These are phyloP conservation scores for Uropetala carovei DNA, from an alignment of 2,888 invertebrate species.

Conservation along the genomic window DNA sequence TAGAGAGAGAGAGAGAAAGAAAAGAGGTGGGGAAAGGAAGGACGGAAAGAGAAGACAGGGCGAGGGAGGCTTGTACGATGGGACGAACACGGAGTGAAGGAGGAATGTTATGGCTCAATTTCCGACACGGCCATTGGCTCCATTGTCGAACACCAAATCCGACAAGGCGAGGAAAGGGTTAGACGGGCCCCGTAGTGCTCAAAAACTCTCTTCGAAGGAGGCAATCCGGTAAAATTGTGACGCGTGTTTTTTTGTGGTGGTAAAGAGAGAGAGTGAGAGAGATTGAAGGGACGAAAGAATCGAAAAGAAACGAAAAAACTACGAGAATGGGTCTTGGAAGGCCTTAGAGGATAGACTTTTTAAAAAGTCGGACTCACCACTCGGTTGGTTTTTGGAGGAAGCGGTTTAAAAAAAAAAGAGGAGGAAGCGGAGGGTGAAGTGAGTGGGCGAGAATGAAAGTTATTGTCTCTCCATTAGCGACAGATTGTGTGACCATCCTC, in stretches of 20 bases:
- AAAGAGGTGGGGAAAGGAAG: neutral
- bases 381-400: no score
- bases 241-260: neutral
- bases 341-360: no score
- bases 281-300: neutral
- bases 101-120: conserved; percentile 53
- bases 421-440: no score
- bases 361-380: no score
- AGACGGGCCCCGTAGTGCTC: neutral
- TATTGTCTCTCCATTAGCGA: no score
- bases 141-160: conserved; percentile 10
- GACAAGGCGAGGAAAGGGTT: conserved; percentile 1
- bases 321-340: neutral
- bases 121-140: conserved; percentile 50
- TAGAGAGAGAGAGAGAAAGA: neutral
- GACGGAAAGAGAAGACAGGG: neutral
- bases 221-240: neutral
- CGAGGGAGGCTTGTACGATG: neutral
- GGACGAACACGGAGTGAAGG: neutral
- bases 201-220: neutral
- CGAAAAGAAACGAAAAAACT: neutral
- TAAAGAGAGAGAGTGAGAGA: neutral
- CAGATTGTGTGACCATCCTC: no score
- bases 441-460: no score
- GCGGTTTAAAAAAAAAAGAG: no score